phyloP scores from a whole-genome alignment of 2,797 vertebrate genomes.

The Tenualosa ilisha region DNA sequence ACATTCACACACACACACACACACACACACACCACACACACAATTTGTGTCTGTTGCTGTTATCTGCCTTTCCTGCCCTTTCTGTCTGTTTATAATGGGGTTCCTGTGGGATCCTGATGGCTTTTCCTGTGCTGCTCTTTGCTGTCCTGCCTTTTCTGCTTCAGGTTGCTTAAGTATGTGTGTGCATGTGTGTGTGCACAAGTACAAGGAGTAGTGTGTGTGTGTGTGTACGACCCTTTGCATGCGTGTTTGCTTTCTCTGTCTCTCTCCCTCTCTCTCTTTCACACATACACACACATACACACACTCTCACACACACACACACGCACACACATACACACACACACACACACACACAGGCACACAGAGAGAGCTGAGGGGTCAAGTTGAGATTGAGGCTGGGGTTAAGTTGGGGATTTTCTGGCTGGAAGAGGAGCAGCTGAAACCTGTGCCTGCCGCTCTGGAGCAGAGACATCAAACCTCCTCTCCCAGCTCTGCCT shows the following conservation, averaged over 20 bases:
- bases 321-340: neutral
- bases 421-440: neutral
- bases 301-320: neutral
- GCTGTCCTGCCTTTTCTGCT: neutral
- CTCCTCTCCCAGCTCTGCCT: neutral
- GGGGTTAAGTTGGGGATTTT: constrained; percentile 4
- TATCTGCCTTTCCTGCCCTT: neutral
- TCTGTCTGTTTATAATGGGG: neutral
- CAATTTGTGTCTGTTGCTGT: neutral
- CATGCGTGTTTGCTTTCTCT: neutral
- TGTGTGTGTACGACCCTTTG: too few species aligned
- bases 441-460: neutral
- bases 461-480: neutral
- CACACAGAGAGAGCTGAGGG: neutral
- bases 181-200: neutral
- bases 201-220: neutral
- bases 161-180: neutral
- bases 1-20: too few species aligned
- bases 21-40: neutral
- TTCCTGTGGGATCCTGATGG: constrained; percentile 21
- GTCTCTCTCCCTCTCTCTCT: neutral
- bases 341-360: neutral
- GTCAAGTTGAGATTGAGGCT: neutral
- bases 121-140: neutral
- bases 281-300: neutral